These are phyloP conservation scores for Fissipunctia ypsillon DNA, from an alignment of 2,888 invertebrate species.

Conservation along the genomic window DNA sequence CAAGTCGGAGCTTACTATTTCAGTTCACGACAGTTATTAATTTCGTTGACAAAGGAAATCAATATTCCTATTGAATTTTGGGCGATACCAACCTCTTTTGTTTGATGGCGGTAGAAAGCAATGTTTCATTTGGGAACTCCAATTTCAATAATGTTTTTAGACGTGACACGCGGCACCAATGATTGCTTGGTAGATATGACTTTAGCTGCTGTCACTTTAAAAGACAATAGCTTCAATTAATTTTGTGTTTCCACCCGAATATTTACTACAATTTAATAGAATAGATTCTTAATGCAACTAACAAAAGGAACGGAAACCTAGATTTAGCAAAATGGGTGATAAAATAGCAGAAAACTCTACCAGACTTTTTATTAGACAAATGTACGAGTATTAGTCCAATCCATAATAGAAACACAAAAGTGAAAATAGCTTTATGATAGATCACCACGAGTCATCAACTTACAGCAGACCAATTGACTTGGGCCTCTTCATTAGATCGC, in stretches of 20 bases:
- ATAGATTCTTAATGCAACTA: too few species aligned
- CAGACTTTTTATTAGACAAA: too few species aligned
- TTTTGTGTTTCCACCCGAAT: background rate
- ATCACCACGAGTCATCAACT: too few species aligned
- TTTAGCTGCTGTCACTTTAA: slow-evolving; percentile 5
- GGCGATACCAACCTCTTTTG: slow-evolving; percentile 40
- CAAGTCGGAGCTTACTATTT: slow-evolving; percentile 69
- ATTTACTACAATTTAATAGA: too few species aligned
- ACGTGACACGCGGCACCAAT: slow-evolving; percentile 12
- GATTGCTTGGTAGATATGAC: background rate
- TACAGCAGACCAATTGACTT: too few species aligned
- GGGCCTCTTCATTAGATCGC: too few species aligned
- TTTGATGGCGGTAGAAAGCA: slow-evolving; percentile 21
- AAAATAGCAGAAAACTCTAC: too few species aligned
- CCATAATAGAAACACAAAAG: too few species aligned
- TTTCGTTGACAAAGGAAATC: slow-evolving; percentile 67
- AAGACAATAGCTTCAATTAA: slow-evolving; percentile 24
- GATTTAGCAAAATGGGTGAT: too few species aligned
- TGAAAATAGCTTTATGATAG: too few species aligned
- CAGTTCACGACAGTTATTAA: slow-evolving; percentile 78
- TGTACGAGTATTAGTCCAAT: too few species aligned
- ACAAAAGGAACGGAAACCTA: too few species aligned
- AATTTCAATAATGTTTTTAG: slow-evolving; percentile 31
- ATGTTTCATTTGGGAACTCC: slow-evolving; percentile 46
- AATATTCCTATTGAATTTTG: slow-evolving; percentile 50